Evolutionary conservation across 2,797 vertebrate species (phyloP).

Genomic region (Liparis tanakae): DNA sequence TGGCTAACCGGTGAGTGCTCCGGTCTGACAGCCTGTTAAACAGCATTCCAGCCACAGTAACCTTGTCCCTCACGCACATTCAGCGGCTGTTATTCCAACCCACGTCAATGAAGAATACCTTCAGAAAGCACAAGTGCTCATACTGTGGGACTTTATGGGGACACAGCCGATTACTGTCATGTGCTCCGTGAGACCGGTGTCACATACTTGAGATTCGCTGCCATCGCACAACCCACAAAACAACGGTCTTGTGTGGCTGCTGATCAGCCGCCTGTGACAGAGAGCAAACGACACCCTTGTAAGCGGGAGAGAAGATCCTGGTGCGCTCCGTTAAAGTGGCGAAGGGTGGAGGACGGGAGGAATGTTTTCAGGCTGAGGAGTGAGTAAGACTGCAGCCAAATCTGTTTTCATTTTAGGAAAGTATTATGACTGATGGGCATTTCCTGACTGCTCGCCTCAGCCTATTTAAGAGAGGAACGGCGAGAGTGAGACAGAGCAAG

Average conservation of each 20-base stretch:
- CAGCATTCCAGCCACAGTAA: slow-evolving; percentile 66
- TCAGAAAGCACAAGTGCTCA: slow-evolving; percentile 54
- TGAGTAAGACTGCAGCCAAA: slow-evolving; percentile 72
- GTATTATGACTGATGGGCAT: slow-evolving; percentile 85
- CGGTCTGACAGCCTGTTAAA: slow-evolving; percentile 69
- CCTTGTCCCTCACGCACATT: slow-evolving; percentile 60
- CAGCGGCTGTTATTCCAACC: slow-evolving; percentile 62
- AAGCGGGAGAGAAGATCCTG: slow-evolving; percentile 43
- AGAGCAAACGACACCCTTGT: slow-evolving; percentile 63
- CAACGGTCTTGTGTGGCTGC: slow-evolving; percentile 65
- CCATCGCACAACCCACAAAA: slow-evolving; percentile 64
- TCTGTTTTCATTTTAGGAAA: slow-evolving; percentile 87
- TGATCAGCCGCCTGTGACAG: slow-evolving; percentile 65
- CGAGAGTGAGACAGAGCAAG: slow-evolving; percentile 50
- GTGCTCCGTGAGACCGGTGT: slow-evolving; percentile 43
- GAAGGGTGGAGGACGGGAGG: slow-evolving; percentile 63
- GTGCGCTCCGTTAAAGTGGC: slow-evolving; percentile 56
- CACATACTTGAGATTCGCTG: slow-evolving; percentile 56
- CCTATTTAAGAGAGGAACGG: slow-evolving; percentile 71
- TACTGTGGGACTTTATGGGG: slow-evolving; percentile 55
- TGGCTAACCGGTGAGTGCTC: slow-evolving; percentile 41
- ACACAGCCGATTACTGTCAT: slow-evolving; percentile 55
- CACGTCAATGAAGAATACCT: slow-evolving; percentile 59
- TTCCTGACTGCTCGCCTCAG: slow-evolving; percentile 81
- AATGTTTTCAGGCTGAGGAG: slow-evolving; percentile 70